These are phyloP conservation scores for Stichopus chloronotus DNA, from an alignment of 35 echinoderm and acorn worm species.

Conservation along the genomic window DNA sequence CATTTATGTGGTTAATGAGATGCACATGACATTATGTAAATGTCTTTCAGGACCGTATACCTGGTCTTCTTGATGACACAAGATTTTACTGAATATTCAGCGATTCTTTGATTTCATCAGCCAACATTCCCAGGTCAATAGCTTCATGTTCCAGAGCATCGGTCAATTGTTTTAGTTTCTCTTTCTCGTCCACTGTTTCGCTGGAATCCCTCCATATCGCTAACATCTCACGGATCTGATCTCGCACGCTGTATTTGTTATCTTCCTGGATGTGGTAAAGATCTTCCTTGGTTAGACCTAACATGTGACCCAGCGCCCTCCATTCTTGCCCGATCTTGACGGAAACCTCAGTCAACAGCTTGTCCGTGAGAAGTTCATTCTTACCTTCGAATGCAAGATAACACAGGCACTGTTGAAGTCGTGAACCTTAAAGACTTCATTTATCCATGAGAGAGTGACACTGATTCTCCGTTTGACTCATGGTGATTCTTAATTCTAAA, in stretches of 20 bases:
- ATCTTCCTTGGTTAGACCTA: slow-evolving; percentile 26
- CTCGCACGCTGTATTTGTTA: neutral
- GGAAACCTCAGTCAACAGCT: slow-evolving; percentile 3
- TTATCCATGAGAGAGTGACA: no score
- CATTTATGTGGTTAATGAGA: no score
- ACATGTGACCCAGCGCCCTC: neutral
- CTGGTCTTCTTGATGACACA: no score
- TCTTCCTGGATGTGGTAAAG: slow-evolving; percentile 26
- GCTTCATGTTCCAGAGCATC: neutral
- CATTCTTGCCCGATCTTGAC: neutral
- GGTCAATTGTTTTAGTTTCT: neutral
- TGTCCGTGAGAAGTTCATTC: neutral
- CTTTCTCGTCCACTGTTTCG: neutral
- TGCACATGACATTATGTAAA: no score
- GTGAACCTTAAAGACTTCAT: no score
- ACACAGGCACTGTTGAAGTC: neutral
- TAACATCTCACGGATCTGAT: slow-evolving; percentile 34
- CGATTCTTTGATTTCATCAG: neutral
- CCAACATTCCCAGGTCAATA: slow-evolving; percentile 28
- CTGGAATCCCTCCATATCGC: slow-evolving; percentile 13
- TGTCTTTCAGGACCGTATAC: no score
- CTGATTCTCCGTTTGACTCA: no score
- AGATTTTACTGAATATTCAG: neutral
- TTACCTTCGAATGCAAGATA: neutral
- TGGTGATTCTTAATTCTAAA: no score